Conservation (phyloP, 1,140 invertebrate genomes). For the Nilaparvata lugens region DNA sequence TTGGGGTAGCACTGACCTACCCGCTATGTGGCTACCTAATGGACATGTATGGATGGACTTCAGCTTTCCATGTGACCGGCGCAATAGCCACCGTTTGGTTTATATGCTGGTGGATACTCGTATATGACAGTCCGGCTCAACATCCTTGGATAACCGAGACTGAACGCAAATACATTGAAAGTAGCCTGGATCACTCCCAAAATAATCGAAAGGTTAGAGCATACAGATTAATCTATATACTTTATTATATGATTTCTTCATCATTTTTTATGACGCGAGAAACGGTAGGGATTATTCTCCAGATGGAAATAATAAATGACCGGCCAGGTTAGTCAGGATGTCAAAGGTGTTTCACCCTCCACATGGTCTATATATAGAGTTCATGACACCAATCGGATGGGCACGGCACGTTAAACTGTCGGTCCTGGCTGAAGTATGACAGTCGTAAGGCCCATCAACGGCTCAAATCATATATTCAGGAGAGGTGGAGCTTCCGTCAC, state of each 20-base stretch:
- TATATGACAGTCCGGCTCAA: slow-evolving; percentile 62
- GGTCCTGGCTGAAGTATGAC: no score
- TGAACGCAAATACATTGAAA: slow-evolving; percentile 54
- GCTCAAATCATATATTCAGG: no score
- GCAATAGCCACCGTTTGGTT: slow-evolving; percentile 65
- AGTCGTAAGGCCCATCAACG: no score
- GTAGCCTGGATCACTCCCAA: slow-evolving; percentile 42
- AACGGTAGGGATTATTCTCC: no score
- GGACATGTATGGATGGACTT: slow-evolving; percentile 56
- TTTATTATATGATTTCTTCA: neutral
- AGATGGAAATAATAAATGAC: no score
- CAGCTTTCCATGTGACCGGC: slow-evolving; percentile 64
- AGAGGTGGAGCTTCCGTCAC: no score
- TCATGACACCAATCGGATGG: no score
- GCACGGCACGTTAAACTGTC: no score
- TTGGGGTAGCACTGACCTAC: slow-evolving; percentile 60
- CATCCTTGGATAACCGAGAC: slow-evolving; percentile 66
- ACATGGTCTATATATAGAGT: no score
- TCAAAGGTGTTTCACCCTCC: no score
- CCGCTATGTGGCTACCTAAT: slow-evolving; percentile 58
- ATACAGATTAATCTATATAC: neutral
- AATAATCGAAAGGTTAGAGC: slow-evolving; percentile 33
- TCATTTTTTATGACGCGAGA: neutral
- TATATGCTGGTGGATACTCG: slow-evolving; percentile 57
- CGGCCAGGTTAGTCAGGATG: no score